Conservation (phyloP, 2,113 vertebrate species). For the Perognathus longimembris region DNA sequence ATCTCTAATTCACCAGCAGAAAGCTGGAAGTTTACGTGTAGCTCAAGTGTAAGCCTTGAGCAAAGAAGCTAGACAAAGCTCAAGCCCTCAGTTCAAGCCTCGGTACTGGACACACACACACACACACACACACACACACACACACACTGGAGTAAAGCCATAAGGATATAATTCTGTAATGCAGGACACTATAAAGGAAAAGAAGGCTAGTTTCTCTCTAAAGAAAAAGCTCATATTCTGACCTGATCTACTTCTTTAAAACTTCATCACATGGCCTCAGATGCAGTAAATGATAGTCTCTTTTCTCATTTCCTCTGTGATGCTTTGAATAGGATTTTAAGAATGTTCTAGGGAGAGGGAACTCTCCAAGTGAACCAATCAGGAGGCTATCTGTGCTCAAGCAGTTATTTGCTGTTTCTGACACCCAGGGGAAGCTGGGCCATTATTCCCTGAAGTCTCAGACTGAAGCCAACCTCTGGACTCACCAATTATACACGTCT, state of each 20-base stretch:
- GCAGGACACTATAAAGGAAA: neutral
- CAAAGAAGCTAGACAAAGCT: too few species aligned
- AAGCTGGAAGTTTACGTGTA: too few species aligned
- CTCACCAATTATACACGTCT: neutral
- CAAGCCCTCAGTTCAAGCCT: too few species aligned
- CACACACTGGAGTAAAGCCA: neutral
- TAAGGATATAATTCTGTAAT: neutral
- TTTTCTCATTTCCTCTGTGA: neutral
- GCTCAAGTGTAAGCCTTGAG: too few species aligned
- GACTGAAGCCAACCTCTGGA: neutral
- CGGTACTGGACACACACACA: too few species aligned
- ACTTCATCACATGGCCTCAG: neutral
- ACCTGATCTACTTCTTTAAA: neutral
- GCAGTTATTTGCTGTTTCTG: neutral
- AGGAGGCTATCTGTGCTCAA: neutral
- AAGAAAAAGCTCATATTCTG: neutral
- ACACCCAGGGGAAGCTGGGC: constrained; percentile 9
- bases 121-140: too few species aligned
- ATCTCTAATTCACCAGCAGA: too few species aligned
- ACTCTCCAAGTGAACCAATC: neutral
- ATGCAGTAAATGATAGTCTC: neutral
- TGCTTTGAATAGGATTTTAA: neutral
- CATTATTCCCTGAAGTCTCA: neutral
- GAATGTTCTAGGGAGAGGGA: neutral
- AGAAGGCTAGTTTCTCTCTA: neutral